Evolutionary conservation across 2,888 invertebrate species (phyloP).

Genomic region (Sarcophaga subvicina): DNA sequence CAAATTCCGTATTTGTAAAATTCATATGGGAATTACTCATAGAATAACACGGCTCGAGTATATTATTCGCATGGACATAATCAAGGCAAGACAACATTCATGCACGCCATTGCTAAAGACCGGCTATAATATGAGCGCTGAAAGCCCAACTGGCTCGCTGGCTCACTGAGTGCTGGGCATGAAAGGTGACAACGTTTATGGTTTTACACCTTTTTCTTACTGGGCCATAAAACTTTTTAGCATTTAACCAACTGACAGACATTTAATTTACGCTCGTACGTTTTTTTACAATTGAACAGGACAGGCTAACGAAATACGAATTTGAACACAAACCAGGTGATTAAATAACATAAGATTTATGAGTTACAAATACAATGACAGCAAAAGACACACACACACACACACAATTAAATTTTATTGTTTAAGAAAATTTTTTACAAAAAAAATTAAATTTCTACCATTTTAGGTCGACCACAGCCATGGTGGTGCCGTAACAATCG

Average conservation of each 20-base stretch:
- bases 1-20: slow-evolving; percentile 53
- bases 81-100: neutral
- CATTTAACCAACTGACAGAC: slow-evolving; percentile 69
- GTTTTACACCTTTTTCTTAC: slow-evolving; percentile 63
- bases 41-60: slow-evolving; percentile 14
- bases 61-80: neutral
- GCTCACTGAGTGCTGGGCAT: neutral
- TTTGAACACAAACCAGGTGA: slow-evolving; percentile 63
- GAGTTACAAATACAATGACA: slow-evolving; percentile 28
- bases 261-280: slow-evolving; percentile 66
- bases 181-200: slow-evolving; percentile 67
- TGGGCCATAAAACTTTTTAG: slow-evolving; percentile 63
- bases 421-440: slow-evolving; percentile 16
- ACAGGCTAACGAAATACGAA: slow-evolving; percentile 16
- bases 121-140: neutral
- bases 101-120: slow-evolving; percentile 15
- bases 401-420: neutral
- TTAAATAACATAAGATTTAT: slow-evolving; percentile 69
- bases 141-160: too few relatives aligned
- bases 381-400: too few relatives aligned
- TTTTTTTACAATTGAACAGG: too few relatives aligned
- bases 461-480: slow-evolving; percentile 79
- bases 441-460: slow-evolving; percentile 28
- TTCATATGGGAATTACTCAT: slow-evolving; percentile 66
- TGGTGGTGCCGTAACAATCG: slow-evolving; percentile 82